Conservation (phyloP, 2,888 invertebrate genomes). For the Nephrocerus scutellatus region DNA sequence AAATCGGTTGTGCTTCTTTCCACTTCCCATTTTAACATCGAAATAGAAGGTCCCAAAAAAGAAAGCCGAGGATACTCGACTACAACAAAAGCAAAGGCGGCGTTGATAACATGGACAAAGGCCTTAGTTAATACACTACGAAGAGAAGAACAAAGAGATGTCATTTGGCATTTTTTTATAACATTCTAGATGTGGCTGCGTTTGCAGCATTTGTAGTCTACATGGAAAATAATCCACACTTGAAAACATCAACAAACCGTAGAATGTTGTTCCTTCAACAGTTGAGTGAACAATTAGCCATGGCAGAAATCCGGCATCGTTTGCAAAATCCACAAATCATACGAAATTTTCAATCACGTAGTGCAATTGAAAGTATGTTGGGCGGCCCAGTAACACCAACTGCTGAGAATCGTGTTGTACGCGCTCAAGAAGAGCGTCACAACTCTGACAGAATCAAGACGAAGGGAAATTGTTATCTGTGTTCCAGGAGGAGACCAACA, state of each 20-base stretch:
- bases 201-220: slow-evolving; percentile 9
- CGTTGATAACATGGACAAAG: slow-evolving; percentile 19
- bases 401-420: slow-evolving; percentile 3
- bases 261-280: slow-evolving; percentile 7
- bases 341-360: slow-evolving; percentile 10
- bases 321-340: slow-evolving; percentile 10
- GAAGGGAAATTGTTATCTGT: too few relatives aligned
- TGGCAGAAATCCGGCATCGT: slow-evolving; percentile 8
- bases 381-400: slow-evolving; percentile 7
- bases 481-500: slow-evolving; percentile 1
- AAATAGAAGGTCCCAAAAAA: slow-evolving; percentile 13
- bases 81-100: slow-evolving; percentile 12
- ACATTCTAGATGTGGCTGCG: slow-evolving; percentile 4
- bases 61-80: slow-evolving; percentile 9
- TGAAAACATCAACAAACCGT: slow-evolving; percentile 7
- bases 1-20: slow-evolving; percentile 12
- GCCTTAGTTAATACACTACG: slow-evolving; percentile 14
- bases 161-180: slow-evolving; percentile 14
- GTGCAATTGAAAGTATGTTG: slow-evolving; percentile 12
- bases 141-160: slow-evolving; percentile 15
- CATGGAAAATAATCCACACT: slow-evolving; percentile 9
- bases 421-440: slow-evolving; percentile 7
- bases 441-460: too few relatives aligned
- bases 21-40: slow-evolving; percentile 12
- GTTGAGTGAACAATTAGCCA: slow-evolving; percentile 12